Percentiles rank a stretch among this genome's conserved stretches.
phyloP scores from a whole-genome alignment of 2,113 vertebrate species.

The Girardinichthys multiradiatus region DNA sequence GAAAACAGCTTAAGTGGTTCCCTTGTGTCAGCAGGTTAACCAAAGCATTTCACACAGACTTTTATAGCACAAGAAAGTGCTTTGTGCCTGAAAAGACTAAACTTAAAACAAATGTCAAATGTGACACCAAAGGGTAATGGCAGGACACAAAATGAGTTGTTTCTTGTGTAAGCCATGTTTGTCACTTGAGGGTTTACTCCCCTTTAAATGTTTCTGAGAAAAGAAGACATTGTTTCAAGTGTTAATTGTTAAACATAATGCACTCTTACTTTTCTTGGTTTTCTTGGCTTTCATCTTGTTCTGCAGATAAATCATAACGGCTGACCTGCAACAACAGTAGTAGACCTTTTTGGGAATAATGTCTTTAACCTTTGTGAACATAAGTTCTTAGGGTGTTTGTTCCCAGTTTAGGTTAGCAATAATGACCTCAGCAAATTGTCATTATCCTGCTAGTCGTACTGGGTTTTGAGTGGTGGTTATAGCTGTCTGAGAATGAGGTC shows the following conservation, averaged over 20 bases:
- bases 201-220: slow-evolving; percentile 65
- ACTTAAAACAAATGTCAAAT: slow-evolving; percentile 75
- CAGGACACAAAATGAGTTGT: slow-evolving; percentile 57
- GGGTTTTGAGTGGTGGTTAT: slow-evolving; percentile 50
- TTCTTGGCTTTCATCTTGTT: too few relatives aligned
- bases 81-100: slow-evolving; percentile 67
- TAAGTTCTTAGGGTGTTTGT: slow-evolving; percentile 41
- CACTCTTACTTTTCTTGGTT: not conserved
- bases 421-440: slow-evolving; percentile 56
- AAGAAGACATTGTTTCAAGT: slow-evolving; percentile 30
- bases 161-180: slow-evolving; percentile 56
- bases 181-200: slow-evolving; percentile 37
- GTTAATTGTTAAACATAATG: slow-evolving; percentile 3
- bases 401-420: slow-evolving; percentile 37
- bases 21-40: slow-evolving; percentile 78
- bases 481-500: slow-evolving; percentile 68
- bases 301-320: not conserved
- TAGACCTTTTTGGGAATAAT: not conserved
- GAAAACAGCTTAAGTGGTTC: slow-evolving; percentile 74
- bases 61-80: slow-evolving; percentile 67
- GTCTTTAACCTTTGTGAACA: not conserved
- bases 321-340: not conserved
- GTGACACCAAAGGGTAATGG: slow-evolving; percentile 74
- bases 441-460: slow-evolving; percentile 62
- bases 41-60: slow-evolving; percentile 68